Base-by-base conservation (phyloP, 2,113 vertebrate genomes). In the Pagrus major region DNA sequence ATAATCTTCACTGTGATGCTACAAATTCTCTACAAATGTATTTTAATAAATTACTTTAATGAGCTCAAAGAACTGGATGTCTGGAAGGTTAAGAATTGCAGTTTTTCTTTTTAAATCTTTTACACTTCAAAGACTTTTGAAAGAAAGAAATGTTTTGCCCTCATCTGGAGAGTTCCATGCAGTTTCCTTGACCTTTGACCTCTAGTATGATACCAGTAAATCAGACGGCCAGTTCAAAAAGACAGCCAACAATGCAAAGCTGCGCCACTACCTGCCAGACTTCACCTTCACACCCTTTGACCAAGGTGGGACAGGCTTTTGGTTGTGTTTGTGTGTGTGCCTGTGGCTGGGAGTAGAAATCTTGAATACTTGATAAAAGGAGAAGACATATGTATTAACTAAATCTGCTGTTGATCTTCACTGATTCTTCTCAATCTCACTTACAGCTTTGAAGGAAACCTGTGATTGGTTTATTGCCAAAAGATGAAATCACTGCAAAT, bases 151-250 rank as follows among this genome's bases (percentile, higher is more conserved):
- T n/a, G n/a, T n/a, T n/a, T n/a, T n/a, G n/a, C n/a, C n/a, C n/a
- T n/a, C n/a, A 42, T 25, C 2, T 35, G 31, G 16, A 58, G 14
- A 74, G 25, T 33, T 14, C 14, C 6, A 21, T 35, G 9, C 7
- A 0, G 6, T 76, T 84, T 65, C 93, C 93, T 95, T 98, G 91
- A 97, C 94, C 4, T 7, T 5, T 6, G n/a, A 4, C 33, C 21
- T 86, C 25, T 89, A 99, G 98, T 99, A 96, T 70, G 98, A 99
- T 63, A 87, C 90, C 14, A 96, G 87, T 31, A 99, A 98, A 92
- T 94, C 97, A 0, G 98, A 99, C 0, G 98, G 98, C 0, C 98
- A 99, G 88, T 97, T 97, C 90, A 99, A 98, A 93, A 99, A 99
- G 94, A 99, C 98, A 0, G 98, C 98, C 78, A 99, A 97, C 81